Evolutionary conservation across 2,113 vertebrate species (phyloP).

Genomic region (Podocnemis expansa): DNA sequence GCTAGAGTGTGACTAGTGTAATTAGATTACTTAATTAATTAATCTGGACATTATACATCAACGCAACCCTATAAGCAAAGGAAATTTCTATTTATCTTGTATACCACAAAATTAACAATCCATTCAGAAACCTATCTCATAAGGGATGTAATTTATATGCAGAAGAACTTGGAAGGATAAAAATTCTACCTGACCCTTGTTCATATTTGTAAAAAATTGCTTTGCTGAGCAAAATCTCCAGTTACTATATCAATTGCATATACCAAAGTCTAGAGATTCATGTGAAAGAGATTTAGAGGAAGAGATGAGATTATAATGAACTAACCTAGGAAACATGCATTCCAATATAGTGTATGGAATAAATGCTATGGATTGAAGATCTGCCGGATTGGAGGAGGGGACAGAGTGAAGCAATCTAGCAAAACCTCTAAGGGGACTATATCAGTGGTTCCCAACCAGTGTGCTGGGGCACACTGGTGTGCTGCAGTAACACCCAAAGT

Average conservation of each 20-base stretch:
- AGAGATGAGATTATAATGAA: neutral
- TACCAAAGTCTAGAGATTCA: neutral
- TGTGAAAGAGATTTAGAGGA: neutral
- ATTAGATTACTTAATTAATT: neutral
- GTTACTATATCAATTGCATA: neutral
- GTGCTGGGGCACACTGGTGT: too few species aligned
- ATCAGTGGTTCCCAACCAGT: too few species aligned
- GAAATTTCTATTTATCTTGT: neutral
- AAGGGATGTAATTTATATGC: neutral
- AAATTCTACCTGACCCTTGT: neutral
- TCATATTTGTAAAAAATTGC: neutral
- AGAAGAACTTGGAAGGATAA: neutral
- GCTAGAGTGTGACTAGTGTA: neutral
- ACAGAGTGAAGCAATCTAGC: neutral
- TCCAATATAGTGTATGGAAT: neutral
- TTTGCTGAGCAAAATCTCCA: neutral
- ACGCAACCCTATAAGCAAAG: neutral
- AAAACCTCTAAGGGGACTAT: neutral
- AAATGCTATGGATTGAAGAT: neutral
- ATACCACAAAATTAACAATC: neutral
- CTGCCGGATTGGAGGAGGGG: fast-evolving
- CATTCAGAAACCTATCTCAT: neutral
- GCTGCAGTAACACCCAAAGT: too few species aligned
- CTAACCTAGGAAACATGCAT: neutral
- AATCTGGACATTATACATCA: neutral